Percentiles rank a stretch among this genome's conserved stretches.
Conservation (phyloP, 2,113 vertebrate species). For the Eolophus roseicapilla region DNA sequence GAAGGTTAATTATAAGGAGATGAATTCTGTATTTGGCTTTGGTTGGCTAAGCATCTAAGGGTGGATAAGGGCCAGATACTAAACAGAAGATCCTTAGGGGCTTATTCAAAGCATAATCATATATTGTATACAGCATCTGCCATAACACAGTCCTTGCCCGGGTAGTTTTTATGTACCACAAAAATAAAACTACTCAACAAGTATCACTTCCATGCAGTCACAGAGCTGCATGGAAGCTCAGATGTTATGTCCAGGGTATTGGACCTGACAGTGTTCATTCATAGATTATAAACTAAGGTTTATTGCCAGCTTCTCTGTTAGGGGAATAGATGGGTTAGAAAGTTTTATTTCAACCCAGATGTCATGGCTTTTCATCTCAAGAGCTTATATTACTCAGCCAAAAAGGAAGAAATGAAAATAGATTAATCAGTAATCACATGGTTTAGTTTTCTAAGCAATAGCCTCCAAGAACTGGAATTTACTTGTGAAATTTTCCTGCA, state of each 20-base stretch:
- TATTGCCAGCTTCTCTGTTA: neutral
- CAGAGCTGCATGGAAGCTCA: neutral
- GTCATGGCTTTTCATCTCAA: neutral
- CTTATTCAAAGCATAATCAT: neutral
- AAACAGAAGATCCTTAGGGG: neutral
- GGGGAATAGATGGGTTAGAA: neutral
- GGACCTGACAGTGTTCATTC: neutral
- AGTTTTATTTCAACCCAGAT: neutral
- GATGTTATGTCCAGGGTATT: neutral
- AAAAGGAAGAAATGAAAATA: neutral
- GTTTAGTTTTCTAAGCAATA: neutral
- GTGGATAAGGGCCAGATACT: neutral
- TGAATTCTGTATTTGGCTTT: neutral
- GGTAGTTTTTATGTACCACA: neutral
- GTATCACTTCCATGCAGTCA: neutral
- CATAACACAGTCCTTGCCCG: neutral
- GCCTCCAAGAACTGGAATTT: neutral
- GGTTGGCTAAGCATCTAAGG: neutral
- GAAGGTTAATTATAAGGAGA: neutral
- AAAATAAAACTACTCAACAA: neutral
- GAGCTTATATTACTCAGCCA: neutral
- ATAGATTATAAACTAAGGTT: neutral
- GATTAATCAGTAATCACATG: neutral
- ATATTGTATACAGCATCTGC: neutral
- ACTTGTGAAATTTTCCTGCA: neutral